phyloP scores from a whole-genome alignment of 1,140 invertebrate species.

The Papilio helenus region DNA sequence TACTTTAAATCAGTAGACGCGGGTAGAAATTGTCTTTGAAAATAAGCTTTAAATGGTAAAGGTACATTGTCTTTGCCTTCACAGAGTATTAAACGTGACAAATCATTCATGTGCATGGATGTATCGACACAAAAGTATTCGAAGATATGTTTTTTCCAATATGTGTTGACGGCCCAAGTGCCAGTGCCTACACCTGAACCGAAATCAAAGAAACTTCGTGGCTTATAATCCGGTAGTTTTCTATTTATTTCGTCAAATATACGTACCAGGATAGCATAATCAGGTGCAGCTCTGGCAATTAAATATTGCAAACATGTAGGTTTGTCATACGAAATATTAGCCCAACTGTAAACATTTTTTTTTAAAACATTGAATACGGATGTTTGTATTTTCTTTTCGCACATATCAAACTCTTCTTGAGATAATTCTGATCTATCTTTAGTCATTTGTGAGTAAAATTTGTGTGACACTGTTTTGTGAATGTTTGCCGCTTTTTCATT shows the following conservation, averaged over 20 bases:
- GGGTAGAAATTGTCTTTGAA: constrained; percentile 92
- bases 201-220: constrained; percentile 93
- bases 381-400: constrained; percentile 72
- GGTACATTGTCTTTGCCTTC: constrained; percentile 85
- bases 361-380: constrained; percentile 81
- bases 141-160: constrained; percentile 88
- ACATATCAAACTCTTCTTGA: constrained; percentile 57
- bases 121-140: constrained; percentile 94
- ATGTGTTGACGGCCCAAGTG: constrained; percentile 89
- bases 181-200: constrained; percentile 94
- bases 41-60: constrained; percentile 85
- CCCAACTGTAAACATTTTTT: constrained; percentile 87
- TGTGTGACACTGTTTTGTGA: constrained; percentile 62
- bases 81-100: constrained; percentile 88
- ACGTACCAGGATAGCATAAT: constrained; percentile 89
- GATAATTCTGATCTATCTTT: constrained; percentile 55
- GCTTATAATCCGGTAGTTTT: constrained; percentile 87
- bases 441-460: constrained; percentile 62
- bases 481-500: constrained; percentile 73
- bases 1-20: constrained; percentile 84
- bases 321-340: constrained; percentile 87
- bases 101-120: constrained; percentile 90
- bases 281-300: constrained; percentile 85
- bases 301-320: constrained; percentile 88
- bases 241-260: constrained; percentile 90